Evolutionary conservation across 1,140 invertebrate genomes (phyloP), one percentile per base, ranked within the genome.

Genomic region (Drosophila bifasciata): DNA sequence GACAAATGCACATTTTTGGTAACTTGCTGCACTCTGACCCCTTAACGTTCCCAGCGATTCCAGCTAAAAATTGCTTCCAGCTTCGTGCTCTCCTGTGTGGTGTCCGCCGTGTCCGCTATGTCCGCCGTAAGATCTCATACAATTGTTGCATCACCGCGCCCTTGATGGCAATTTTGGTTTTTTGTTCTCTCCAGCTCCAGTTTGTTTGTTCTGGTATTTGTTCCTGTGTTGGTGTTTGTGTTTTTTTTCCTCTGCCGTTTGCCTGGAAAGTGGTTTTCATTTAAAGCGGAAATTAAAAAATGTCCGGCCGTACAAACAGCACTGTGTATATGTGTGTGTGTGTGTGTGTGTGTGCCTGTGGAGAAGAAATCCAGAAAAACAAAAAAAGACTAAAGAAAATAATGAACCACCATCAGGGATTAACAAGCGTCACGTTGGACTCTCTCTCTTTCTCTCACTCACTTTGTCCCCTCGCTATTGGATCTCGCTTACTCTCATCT

Each of bases 251-350:
- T 46, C 9, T n/a, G 36, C 6, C 3, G 15, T 39, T 23, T 13
- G 16, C 45, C 57, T 44, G 69, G 23, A 63, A 86, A 81, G 78
- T 75, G 83, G 78, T 78, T 81, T 88, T 88, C 74, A 81, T 86
- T 86, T 86, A 88, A 72, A 86, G 72, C 83, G 83, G 81, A 86
- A 86, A 86, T 86, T 86, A 86, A 86, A 86, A 86, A 81, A 80
- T 85, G 76, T 74, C 77, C 75, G 69, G 44, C 63, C 66, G 63
- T 68, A 32, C 76, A 59, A 81, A 55, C 46, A 44, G 48, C 15
- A 56, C 45, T 23, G 36, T 25, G 19, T 41, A 28, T 21, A 36
- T 36, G 0, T 13, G 11, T 13, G 11, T 11, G 3, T 36, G 3
- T 3, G 0, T 32, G 4, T 11, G 0, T 13, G 3, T 36, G 32